Percentiles rank a stretch among this genome's conserved stretches.
These are phyloP conservation scores for Eulemur albifrons DNA, from an alignment of 2,797 vertebrate genomes.

Conservation along the genomic window DNA sequence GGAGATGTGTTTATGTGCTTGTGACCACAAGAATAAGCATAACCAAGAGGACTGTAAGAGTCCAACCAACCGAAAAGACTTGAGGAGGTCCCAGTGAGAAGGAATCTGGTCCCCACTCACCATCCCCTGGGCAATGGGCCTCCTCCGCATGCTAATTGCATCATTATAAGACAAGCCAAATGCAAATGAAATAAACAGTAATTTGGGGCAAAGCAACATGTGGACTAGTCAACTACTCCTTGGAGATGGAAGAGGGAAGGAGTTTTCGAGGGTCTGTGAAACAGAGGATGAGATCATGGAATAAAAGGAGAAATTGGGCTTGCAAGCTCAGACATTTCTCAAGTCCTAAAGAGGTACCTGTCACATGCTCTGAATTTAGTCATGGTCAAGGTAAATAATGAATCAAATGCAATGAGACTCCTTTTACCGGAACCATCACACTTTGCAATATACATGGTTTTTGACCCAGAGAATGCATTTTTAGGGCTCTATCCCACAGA, in stretches of 20 bases:
- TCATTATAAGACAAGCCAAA: not conserved
- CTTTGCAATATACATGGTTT: not conserved
- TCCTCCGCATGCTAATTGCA: not conserved
- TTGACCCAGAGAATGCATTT: not conserved
- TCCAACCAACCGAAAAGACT: not conserved
- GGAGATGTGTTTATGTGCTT: constrained; percentile 10
- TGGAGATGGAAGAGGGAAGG: not conserved
- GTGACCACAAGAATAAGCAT: constrained; percentile 26
- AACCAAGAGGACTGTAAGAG: not conserved
- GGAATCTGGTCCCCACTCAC: not conserved
- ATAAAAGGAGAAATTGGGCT: not conserved
- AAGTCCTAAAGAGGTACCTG: not conserved
- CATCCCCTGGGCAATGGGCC: not conserved
- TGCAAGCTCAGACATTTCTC: not conserved
- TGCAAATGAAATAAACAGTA: constrained; percentile 11
- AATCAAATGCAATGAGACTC: not conserved
- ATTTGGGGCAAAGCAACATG: not conserved
- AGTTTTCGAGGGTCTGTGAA: not conserved
- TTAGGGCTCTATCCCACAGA: not conserved
- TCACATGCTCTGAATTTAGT: not conserved
- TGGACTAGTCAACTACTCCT: not conserved
- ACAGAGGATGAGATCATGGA: not conserved
- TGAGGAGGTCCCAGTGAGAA: not conserved
- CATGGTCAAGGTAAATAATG: not conserved
- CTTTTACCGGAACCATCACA: not conserved